Base-by-base conservation (phyloP, 2,888 invertebrate genomes). In the Meteorus colon region DNA sequence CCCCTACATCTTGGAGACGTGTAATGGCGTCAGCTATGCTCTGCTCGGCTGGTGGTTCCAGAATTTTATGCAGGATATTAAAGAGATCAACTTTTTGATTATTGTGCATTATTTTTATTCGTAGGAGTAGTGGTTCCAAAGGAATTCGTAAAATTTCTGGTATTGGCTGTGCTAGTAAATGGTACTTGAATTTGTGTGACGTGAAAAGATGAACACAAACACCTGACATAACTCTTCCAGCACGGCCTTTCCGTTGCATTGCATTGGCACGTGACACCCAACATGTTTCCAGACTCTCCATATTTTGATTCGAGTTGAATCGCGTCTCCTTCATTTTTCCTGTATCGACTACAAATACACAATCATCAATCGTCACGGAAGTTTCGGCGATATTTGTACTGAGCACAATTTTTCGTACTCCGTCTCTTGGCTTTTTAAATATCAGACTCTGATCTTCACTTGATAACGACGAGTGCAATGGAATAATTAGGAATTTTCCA, bases 371-470 rank as follows among this genome's bases (percentile, higher is more conserved):
- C 6, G 98, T 98, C 8, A 98, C 94, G 0, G 97, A 97, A 0
- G 98, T 98, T 91, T 98, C 98, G 0, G 98, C 98, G 78, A 98
- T 96, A 86, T 98, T 98, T 0, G 98, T 98, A 12, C 92, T 90
- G 0, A 98, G 90, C 0, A 97, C 95, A 77, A 98, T 96, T 92
- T 98, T 98, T 48, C 98, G 91, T 27, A 93, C 92, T 0, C 95
- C 95, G 0, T 91, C 88, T 45, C 92, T 93, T 0, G 95, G 92
- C 81, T 93, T 94, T 83, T 93, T 93, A 85, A 94, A 94, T 29
- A 97, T 95, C 59, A 93, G 88, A 0, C 94, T 91, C 89, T 97
- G 97, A 82, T 97, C 97, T 84, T 96, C 95, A 80, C 94, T 96
- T 0, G 96, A 94, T 37, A 97, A 90, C 0, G 95, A 93, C 0